Percentiles rank a stretch among this genome's conserved stretches.
phyloP scores from a whole-genome alignment of 2,888 invertebrate genomes.

The Blastobasis lacticolella region DNA sequence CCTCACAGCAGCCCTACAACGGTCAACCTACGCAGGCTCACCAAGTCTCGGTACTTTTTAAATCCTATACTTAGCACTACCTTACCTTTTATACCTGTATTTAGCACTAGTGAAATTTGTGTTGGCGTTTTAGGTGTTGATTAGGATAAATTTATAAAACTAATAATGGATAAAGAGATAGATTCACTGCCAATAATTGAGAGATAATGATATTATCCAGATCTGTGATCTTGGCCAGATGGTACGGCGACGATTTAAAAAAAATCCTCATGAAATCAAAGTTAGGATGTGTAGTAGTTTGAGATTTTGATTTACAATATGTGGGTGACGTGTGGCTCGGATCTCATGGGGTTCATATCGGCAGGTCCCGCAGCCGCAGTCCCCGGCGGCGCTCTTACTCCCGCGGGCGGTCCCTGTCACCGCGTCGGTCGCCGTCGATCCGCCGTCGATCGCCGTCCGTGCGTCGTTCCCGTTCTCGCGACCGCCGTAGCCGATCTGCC shows the following conservation, averaged over 20 bases:
- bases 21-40: slow-evolving; percentile 61
- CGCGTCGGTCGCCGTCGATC: slow-evolving; percentile 59
- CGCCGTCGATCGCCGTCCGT: slow-evolving; percentile 58
- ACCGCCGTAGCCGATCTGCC: slow-evolving; percentile 60
- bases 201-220: no score
- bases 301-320: no score
- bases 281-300: no score
- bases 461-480: slow-evolving; percentile 58
- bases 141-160: slow-evolving; percentile 22
- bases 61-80: slow-evolving; percentile 68
- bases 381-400: slow-evolving; percentile 63
- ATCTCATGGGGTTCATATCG: not conserved
- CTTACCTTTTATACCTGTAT: slow-evolving; percentile 48
- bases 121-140: slow-evolving; percentile 37
- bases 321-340: no score
- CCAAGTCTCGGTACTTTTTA: slow-evolving; percentile 70
- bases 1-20: slow-evolving; percentile 63
- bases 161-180: slow-evolving; percentile 16
- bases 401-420: slow-evolving; percentile 57
- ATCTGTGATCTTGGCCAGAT: no score
- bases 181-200: no score
- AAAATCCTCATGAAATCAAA: no score
- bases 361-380: slow-evolving; percentile 65
- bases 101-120: slow-evolving; percentile 40
- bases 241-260: no score